Evolutionary conservation across 2,113 vertebrate species (phyloP), one percentile per base, ranked within the genome.

Genomic region (Gambusia holbrooki): DNA sequence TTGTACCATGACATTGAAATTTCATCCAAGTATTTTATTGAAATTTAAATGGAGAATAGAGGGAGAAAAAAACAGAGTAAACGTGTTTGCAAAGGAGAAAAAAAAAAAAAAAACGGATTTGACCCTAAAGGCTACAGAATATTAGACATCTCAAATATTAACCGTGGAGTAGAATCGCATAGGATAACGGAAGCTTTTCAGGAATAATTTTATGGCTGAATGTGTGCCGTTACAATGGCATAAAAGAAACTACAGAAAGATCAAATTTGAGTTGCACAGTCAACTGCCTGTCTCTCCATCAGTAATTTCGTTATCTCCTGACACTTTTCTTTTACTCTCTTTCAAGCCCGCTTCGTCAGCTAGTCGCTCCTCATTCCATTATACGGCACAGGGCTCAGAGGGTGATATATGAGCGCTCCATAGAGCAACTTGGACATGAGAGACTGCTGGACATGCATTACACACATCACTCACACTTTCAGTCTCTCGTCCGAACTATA

Each of bases 391-490:
- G 63, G 70, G 71, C 83, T 74, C 45, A 22, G 35, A 71, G 80
- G 87, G 45, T 91, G 90, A 91, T 89, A 65, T 89, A 92, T 33
- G 88, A 88, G 79, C 40, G 73, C 79, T 77, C 86, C 84, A 87
- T 69, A 66, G 68, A 80, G 84, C 74, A 71, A 82, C 79, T 74
- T 73, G 79, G 82, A 88, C 89, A 82, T 88, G 89, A 92, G 79
- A 17, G 79, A 91, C 87, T 83, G 87, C 84, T 84, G 87, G 88
- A 91, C 88, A 86, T 89, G 88, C 82, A 89, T 91, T 82, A 88
- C 73, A 84, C 79, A 88, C 83, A 82, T 87, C 87, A 81, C 79
- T 86, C 87, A 88, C 78, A 80, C 76, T 72, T 69, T 70, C 81
- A 79, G 69, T 73, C 84, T 87, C 79, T 86, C 81, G 83, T 87